Conservation (phyloP, 1,140 invertebrate species). For the Megalopta genalis region DNA sequence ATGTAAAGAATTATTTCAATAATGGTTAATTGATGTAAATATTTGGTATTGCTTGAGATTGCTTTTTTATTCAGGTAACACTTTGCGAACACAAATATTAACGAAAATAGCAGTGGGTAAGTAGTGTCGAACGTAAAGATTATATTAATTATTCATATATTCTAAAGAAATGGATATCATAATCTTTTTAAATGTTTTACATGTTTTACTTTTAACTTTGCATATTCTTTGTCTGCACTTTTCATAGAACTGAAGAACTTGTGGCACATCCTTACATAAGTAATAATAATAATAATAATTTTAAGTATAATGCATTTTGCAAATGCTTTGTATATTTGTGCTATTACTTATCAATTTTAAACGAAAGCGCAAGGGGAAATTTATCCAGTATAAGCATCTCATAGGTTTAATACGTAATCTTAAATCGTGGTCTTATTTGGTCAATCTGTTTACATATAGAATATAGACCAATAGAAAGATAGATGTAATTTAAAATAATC, state of each 20-base stretch:
- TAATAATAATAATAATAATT: neutral
- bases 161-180: neutral
- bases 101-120: neutral
- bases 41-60: too few species aligned
- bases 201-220: neutral
- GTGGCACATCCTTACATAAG: neutral
- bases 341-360: neutral
- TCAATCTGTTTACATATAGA: neutral
- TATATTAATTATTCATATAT: neutral
- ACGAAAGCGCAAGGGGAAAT: neutral
- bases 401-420: neutral
- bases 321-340: neutral
- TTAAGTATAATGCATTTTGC: neutral
- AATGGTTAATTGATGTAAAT: too few species aligned
- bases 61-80: slow-evolving; percentile 1
- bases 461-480: neutral
- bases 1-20: too few species aligned
- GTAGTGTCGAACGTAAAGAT: slow-evolving; percentile 2
- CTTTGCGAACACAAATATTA: neutral
- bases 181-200: neutral
- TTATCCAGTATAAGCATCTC: neutral
- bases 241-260: neutral
- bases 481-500: too few species aligned
- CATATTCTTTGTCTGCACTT: slow-evolving; percentile 9
- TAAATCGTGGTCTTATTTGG: neutral